Conservation (phyloP, 2,797 vertebrate species). For the Ptychobarbus kaznakovi region DNA sequence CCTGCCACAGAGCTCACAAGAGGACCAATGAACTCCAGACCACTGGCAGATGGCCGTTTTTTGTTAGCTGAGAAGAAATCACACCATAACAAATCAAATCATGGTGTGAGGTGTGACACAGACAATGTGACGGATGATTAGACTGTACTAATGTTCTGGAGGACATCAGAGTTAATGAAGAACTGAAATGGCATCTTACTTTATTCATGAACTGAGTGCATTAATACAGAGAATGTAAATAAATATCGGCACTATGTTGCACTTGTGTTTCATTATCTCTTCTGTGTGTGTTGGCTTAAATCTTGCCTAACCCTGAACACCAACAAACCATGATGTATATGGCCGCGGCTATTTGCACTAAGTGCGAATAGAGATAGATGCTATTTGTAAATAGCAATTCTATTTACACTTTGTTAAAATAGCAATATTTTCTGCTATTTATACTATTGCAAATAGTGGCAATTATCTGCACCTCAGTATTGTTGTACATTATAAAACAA, state of each 20-base stretch:
- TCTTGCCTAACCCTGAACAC: background rate
- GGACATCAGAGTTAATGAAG: background rate
- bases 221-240: background rate
- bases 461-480: too few relatives aligned
- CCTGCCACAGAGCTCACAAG: slow-evolving; percentile 80
- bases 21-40: slow-evolving; percentile 77
- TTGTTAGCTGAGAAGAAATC: slow-evolving; percentile 63
- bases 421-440: too few relatives aligned
- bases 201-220: background rate
- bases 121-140: background rate
- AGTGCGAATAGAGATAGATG: too few relatives aligned
- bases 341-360: too few relatives aligned
- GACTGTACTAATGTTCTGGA: background rate
- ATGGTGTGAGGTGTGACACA: slow-evolving; percentile 5
- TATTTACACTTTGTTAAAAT: too few relatives aligned
- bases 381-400: too few relatives aligned
- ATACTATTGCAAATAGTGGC: too few relatives aligned
- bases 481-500: too few relatives aligned
- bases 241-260: background rate
- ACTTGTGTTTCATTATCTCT: background rate
- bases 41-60: slow-evolving; percentile 69
- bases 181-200: background rate
- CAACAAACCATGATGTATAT: background rate
- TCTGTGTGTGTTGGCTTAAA: background rate
- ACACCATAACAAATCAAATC: slow-evolving; percentile 14